Base-by-base conservation (phyloP, 2,888 invertebrate genomes). In the Melanchra persicariae region DNA sequence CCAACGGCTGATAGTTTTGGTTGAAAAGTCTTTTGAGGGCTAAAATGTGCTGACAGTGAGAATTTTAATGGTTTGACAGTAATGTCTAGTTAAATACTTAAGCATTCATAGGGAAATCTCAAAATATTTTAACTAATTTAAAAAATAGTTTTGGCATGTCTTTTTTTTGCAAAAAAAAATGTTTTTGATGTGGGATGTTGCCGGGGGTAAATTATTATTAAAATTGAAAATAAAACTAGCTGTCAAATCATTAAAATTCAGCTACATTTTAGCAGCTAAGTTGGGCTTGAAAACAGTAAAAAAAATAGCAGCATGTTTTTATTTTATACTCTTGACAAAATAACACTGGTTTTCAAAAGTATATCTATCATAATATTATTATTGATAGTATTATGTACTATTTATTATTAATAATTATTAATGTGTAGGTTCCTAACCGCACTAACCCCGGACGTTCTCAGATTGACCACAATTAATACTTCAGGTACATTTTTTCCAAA, bases 341-440 rank as follows among this genome's bases (percentile, higher is more conserved):
- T 85, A 86, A 85, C 82, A 83, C 86, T 75, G 62, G 52, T 81
- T 83, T 78, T 72, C 69, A 66, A 75, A 70, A 84, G 76, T 85
- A 83, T 83, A 76, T 81, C 82, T 84, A 85, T 80, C 87, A 74
- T 65, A 69, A 64, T 78, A 51, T 34, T 43, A 40, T n/a, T n/a
- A n/a, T n/a, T n/a, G n/a, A n/a, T 64, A 77, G 49, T 81, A 79
- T 83, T 78, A 77, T 85, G 85, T 86, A 88, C 79, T 87, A 77
- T 87, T 88, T 87, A 77, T 87, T 88, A 84, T 78, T 85, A 85
- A 85, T 72, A 58, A 86, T 64, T 47, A 81, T 85, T 81, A 75
- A 85, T 93, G 93, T 91, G 88, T 96, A 96, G 96, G 96, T 96
- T 96, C 93, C 95, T 96, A 93, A 95, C 96, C 87, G 96, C 96